Evolutionary conservation across 2,113 vertebrate genomes (phyloP), one percentile per base, ranked within the genome.

Genomic region (Apaloderma vittatum): DNA sequence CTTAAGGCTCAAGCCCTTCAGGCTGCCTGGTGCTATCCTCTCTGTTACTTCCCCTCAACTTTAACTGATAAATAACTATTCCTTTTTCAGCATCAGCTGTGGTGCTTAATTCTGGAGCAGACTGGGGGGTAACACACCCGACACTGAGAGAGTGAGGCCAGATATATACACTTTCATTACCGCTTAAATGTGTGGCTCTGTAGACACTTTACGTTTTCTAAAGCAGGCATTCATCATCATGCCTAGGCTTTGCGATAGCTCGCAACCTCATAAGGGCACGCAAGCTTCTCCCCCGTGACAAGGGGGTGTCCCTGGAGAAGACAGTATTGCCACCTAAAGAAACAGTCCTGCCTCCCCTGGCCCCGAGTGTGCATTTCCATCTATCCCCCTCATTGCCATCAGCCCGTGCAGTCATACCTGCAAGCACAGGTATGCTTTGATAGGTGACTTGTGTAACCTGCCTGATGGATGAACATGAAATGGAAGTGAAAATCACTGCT

Each of bases 381-480:
- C 54, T 2, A 0, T 73, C 19, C 16, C 76, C 6, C 11, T 61
- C 30, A 6, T 36, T 62, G 36, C 48, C 6, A 0, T 36, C 10
- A 32, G 27, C 1, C 4, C 1, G 1, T 3, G 0, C n/a, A 40
- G 29, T 66, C 46, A 18, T 11, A 82, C 16, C 55, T 81, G 43
- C 36, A 67, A 52, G 54, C 40, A 48, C 23, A 57, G 59, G 63
- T 57, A 45, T 22, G 8, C 26, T 78, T 48, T 4, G 6, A n/a
- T 0, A 1, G 43, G 3, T 66, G 81, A 40, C 23, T 46, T 12
- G 24, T 70, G 43, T 34, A 77, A 71, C 12, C n/a, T 20, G 8
- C 15, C 43, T 32, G 8, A 1, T 21, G n/a, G 51, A 40, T 0
- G 0, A 57, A 59, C 4, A 1, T 11, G 26, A 49, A 65, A 40